Percentiles rank a stretch among this genome's conserved stretches.
phyloP scores from a whole-genome alignment of 2,888 invertebrate species.

The Thecocarcelia acutangulata region DNA sequence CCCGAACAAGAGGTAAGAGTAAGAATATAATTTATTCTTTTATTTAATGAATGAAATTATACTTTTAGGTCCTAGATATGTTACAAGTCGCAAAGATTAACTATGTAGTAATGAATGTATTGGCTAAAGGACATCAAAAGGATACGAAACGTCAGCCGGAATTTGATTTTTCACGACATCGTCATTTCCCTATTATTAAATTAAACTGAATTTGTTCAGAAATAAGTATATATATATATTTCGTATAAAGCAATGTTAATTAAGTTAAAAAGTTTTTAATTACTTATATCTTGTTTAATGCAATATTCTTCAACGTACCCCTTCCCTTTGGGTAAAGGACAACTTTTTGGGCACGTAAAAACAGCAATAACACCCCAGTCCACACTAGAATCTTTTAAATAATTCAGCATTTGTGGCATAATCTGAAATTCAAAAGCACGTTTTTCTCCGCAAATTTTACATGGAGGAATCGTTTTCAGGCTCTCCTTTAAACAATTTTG shows the following conservation, averaged over 20 bases:
- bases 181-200: constrained; percentile 95
- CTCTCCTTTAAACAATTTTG: constrained; percentile 69
- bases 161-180: constrained; percentile 94
- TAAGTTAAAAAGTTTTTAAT: constrained; percentile 73
- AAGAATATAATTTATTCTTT: background rate
- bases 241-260: constrained; percentile 11
- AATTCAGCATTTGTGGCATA: constrained; percentile 90
- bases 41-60: background rate
- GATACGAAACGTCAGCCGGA: constrained; percentile 92
- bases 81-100: constrained; percentile 97
- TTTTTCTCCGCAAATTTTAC: constrained; percentile 87
- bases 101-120: constrained; percentile 95
- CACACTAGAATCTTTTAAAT: constrained; percentile 86
- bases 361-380: constrained; percentile 96
- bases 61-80: constrained; percentile 87
- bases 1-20: constrained; percentile 88
- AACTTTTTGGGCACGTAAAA: constrained; percentile 92
- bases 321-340: constrained; percentile 82
- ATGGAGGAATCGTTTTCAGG: constrained; percentile 85
- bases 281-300: constrained; percentile 95
- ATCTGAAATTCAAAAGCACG: constrained; percentile 96
- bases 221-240: constrained; percentile 4
- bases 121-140: constrained; percentile 95
- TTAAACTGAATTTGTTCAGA: constrained; percentile 70
- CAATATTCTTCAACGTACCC: constrained; percentile 90